Evolutionary conservation across 2,113 vertebrate genomes (phyloP).

Genomic region (Chloropsis hardwickii): DNA sequence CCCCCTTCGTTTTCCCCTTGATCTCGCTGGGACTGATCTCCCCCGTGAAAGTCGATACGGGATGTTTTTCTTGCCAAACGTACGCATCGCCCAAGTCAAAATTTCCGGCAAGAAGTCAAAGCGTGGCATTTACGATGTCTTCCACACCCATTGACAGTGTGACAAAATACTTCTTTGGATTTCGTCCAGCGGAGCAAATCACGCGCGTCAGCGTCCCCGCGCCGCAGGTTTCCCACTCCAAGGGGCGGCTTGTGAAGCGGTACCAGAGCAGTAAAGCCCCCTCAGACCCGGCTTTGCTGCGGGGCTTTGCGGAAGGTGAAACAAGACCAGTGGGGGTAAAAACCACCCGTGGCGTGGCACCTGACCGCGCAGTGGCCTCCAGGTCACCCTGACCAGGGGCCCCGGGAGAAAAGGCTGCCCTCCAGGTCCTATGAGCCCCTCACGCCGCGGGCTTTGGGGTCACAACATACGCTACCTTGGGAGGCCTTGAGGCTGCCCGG

Average conservation of each 20-base stretch:
- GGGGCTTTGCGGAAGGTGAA: neutral
- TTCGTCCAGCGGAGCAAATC: neutral
- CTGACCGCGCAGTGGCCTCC: neutral
- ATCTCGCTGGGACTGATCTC: neutral
- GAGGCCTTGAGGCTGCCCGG: neutral
- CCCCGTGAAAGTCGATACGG: neutral
- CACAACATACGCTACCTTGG: rapidly evolving
- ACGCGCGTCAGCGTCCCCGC: neutral
- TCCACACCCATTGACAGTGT: neutral
- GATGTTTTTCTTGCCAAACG: slow-evolving; percentile 3
- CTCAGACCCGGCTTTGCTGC: neutral
- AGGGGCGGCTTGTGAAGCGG: neutral
- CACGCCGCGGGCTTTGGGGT: rapidly evolving
- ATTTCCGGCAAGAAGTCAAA: slow-evolving; percentile 30
- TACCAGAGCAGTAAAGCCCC: neutral
- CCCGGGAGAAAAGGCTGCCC: neutral
- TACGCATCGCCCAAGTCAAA: neutral
- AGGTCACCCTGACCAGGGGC: neutral
- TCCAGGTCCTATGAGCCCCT: rapidly evolving
- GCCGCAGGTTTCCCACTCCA: neutral
- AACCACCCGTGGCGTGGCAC: neutral
- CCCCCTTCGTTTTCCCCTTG: too few relatives aligned
- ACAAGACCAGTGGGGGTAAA: neutral
- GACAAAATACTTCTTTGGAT: slow-evolving; percentile 6
- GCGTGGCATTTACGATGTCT: slow-evolving; percentile 2